Percentiles rank a stretch among this genome's conserved stretches.
Conservation (phyloP, 2,888 invertebrate species). For the Prionchulus punctatus region DNA sequence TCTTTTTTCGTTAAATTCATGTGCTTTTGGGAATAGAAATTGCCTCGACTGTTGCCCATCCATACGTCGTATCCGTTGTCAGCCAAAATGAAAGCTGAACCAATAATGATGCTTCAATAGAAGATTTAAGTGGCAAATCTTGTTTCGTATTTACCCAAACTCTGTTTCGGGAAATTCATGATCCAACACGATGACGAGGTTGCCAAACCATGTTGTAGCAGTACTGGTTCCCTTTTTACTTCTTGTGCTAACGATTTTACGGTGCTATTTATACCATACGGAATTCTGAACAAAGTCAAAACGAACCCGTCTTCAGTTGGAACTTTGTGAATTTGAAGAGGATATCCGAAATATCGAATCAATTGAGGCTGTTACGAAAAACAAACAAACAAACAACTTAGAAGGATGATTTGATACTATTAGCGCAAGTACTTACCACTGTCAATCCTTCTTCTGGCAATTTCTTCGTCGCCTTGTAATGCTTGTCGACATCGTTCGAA, state of each 20-base stretch:
- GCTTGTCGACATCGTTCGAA: no score
- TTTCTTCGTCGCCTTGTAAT: no score
- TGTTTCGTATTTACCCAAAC: no score
- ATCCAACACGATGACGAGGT: slow-evolving; percentile 61
- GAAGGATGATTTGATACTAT: no score
- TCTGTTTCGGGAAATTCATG: slow-evolving; percentile 43
- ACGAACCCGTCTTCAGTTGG: slow-evolving; percentile 61
- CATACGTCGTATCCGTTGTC: slow-evolving; percentile 35
- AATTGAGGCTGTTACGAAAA: no score
- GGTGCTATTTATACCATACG: slow-evolving; percentile 33
- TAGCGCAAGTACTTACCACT: no score
- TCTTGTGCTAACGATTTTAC: slow-evolving; percentile 19
- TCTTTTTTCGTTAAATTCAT: slow-evolving; percentile 19
- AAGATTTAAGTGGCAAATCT: no score
- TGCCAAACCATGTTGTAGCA: slow-evolving; percentile 37
- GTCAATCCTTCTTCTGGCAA: no score
- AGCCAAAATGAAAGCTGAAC: slow-evolving; percentile 39
- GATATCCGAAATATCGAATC: slow-evolving; percentile 31
- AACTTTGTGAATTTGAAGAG: slow-evolving; percentile 15
- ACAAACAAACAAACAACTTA: no score
- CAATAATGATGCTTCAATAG: no score
- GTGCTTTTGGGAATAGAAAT: slow-evolving; percentile 32
- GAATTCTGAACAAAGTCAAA: slow-evolving; percentile 60
- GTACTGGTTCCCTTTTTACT: slow-evolving; percentile 33
- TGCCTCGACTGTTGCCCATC: slow-evolving; percentile 35